Conservation (phyloP, 2,797 vertebrate genomes). For the Lepilemur septentrionalis region DNA sequence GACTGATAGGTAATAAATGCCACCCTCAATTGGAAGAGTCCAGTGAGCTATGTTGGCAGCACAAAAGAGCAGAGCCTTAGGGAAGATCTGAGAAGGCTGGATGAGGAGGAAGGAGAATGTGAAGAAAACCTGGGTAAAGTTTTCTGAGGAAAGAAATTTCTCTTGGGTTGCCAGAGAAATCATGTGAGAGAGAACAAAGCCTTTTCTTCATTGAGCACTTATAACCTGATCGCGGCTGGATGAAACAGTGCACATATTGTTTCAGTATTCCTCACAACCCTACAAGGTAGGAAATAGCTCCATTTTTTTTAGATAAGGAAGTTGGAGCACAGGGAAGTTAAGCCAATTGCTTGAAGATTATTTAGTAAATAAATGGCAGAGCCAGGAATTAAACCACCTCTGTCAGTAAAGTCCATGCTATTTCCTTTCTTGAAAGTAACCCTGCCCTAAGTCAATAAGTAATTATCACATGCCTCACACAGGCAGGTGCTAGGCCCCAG, state of each 20-base stretch:
- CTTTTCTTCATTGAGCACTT: background rate
- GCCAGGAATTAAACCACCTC: background rate
- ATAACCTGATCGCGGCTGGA: background rate
- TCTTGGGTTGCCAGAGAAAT: background rate
- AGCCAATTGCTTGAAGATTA: conserved; percentile 36
- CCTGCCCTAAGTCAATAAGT: background rate
- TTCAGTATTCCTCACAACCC: background rate
- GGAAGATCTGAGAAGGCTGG: background rate
- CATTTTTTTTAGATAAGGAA: conserved; percentile 54
- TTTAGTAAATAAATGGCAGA: conserved; percentile 52
- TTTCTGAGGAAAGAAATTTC: background rate
- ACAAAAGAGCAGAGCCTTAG: background rate
- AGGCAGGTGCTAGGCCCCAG: background rate
- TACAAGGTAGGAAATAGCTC: background rate
- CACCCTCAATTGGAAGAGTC: background rate
- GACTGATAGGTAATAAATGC: background rate
- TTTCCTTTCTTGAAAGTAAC: background rate
- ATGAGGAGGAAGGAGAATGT: background rate
- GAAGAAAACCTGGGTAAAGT: background rate
- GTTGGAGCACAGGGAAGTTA: background rate
- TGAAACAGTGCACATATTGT: background rate
- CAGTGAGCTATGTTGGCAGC: background rate
- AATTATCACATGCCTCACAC: background rate
- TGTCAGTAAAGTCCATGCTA: background rate
- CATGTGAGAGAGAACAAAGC: background rate